Conservation (phyloP, 1,140 invertebrate genomes). For the Marisa cornuarietis region DNA sequence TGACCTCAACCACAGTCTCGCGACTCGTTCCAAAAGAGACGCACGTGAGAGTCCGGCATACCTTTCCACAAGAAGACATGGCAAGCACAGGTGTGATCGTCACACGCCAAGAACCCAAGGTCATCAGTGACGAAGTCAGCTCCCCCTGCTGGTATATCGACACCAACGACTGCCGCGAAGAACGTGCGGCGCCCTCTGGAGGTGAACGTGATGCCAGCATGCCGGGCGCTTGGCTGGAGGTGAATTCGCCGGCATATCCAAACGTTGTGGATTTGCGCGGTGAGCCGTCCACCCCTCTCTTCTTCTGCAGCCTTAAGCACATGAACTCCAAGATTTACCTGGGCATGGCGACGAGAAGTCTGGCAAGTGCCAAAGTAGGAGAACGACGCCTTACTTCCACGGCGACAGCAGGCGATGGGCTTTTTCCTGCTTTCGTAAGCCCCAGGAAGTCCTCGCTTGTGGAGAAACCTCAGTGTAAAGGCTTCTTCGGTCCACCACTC, state of each 20-base stretch:
- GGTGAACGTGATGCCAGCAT: not conserved
- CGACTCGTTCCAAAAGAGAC: slow-evolving; percentile 30
- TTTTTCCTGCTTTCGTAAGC: slow-evolving; percentile 38
- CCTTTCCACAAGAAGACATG: slow-evolving; percentile 38
- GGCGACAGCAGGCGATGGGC: not conserved
- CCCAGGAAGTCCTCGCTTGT: slow-evolving; percentile 35
- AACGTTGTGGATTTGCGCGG: not conserved
- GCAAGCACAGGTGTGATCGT: slow-evolving; percentile 15
- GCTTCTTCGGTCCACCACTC: slow-evolving; percentile 39
- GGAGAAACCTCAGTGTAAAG: slow-evolving; percentile 36
- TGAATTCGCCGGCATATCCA: not conserved
- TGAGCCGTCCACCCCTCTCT: slow-evolving; percentile 29
- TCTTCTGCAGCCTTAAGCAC: slow-evolving; percentile 38
- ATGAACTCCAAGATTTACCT: slow-evolving; percentile 41
- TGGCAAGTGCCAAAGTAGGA: slow-evolving; percentile 12
- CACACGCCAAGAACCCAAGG: slow-evolving; percentile 9
- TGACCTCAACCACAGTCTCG: too few species aligned
- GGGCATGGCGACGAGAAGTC: slow-evolving; percentile 30
- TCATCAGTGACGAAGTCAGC: slow-evolving; percentile 9
- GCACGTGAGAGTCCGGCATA: slow-evolving; percentile 38
- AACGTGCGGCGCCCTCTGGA: too few species aligned
- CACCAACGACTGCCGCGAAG: not conserved
- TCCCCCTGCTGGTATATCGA: slow-evolving; percentile 9
- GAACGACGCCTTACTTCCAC: not conserved
- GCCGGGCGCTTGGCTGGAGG: not conserved